Evolutionary conservation across 2,888 invertebrate genomes (phyloP), one percentile per base, ranked within the genome.

Genomic region (Standfussiana lucernea): DNA sequence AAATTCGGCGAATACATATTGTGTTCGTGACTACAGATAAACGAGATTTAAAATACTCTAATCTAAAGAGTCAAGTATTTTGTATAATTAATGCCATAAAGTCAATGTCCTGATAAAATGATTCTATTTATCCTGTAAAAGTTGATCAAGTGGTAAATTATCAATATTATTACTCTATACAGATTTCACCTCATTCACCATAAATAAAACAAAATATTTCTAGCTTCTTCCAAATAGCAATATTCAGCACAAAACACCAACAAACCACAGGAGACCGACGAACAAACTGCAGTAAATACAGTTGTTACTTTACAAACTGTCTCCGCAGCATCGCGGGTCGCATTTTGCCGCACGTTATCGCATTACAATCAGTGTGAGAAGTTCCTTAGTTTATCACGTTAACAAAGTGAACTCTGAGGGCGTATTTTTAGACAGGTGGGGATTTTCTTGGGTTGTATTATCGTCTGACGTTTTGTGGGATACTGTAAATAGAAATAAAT

Each of bases 331-430:
- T 66, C 37, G 56, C 56, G n/a, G 15, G 69, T 72, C 47, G 56
- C 56, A 42, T 72, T 83, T 56, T 8, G 8, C 45, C 37, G 45
- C 67, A 64, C 62, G 15, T 73, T 80, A 83, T 83, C 69, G 72
- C 59, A 80, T 83, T 83, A 83, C 72, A 75, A 83, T 83, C 82
- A 75, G 84, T 80, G 72, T 75, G 75, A 45, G 15, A 28, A 40
- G 50, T 70, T 74, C 64, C 32, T 75, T 62, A 72, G 32, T 74
- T 45, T 75, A 68, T 62, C 66, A 67, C 62, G 69, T 64, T 79
- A 68, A 73, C 69, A 65, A n/a, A 61, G 77, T 84, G 72, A 80
- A 61, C 66, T 53, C 50, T 35, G 24, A 28, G 59, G 69, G 56
- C 42, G 35, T 79, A 75, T 50, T 83, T 83, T 79, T 64, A 72